Conservation (phyloP, 2,888 invertebrate species). For the Netelia inedita region DNA sequence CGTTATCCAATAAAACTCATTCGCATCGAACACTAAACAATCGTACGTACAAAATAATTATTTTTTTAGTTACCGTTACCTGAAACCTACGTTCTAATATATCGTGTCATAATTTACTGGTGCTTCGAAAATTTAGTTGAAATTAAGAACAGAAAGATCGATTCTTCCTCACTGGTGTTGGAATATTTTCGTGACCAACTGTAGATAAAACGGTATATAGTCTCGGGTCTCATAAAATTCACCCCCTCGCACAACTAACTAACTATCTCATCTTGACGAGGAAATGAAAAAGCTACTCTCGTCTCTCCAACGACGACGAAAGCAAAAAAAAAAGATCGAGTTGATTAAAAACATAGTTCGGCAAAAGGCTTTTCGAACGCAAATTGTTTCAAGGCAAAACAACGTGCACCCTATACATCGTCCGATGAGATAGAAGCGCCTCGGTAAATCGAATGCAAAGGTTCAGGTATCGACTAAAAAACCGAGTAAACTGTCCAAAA, state of each 20-base stretch:
- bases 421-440: background rate
- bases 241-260: conserved; percentile 6
- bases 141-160: background rate
- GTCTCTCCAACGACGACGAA: conserved; percentile 6
- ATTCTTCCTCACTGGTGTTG: conserved; percentile 23
- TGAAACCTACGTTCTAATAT: background rate
- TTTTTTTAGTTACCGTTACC: too few species aligned
- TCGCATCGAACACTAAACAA: background rate
- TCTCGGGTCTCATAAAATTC: background rate
- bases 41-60: background rate
- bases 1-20: background rate
- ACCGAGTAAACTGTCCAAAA: background rate
- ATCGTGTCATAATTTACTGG: background rate
- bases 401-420: conserved; percentile 32
- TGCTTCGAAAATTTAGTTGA: background rate
- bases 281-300: conserved; percentile 21
- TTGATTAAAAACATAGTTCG: conserved; percentile 56
- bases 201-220: conserved; percentile 23
- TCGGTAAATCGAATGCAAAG: conserved; percentile 22
- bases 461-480: background rate
- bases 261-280: conserved; percentile 6
- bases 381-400: conserved; percentile 52
- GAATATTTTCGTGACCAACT: conserved; percentile 6
- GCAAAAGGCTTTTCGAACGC: conserved; percentile 28
- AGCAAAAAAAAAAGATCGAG: conserved; percentile 46